phyloP scores from a whole-genome alignment of 2,113 vertebrate species.

The Apistogramma diplotaenia region DNA sequence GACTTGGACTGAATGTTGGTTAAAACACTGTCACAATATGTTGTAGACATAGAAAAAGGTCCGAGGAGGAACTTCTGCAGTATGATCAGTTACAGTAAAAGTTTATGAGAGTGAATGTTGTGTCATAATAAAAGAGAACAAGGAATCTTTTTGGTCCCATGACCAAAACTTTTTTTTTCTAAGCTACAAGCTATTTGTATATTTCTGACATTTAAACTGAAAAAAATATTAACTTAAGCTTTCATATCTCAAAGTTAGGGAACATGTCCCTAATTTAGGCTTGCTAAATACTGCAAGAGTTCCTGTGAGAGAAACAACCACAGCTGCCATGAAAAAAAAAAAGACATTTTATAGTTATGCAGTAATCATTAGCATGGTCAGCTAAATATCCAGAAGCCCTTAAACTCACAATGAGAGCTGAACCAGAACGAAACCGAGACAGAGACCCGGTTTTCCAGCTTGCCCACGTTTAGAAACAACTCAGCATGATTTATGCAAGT shows the following conservation, averaged over 20 bases:
- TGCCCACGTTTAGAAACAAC: conserved; percentile 51
- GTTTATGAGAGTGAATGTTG: not conserved
- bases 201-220: not conserved
- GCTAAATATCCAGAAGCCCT: conserved; percentile 19
- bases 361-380: conserved; percentile 9
- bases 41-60: not conserved
- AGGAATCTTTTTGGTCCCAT: not conserved
- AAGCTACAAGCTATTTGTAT: not conserved
- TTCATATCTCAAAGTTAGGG: not conserved
- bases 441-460: conserved; percentile 26
- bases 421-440: conserved; percentile 19
- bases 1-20: not conserved
- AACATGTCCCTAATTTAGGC: not conserved
- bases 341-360: not conserved
- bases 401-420: conserved; percentile 11
- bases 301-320: not conserved
- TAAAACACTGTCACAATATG: not conserved
- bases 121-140: not conserved
- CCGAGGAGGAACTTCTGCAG: not conserved
- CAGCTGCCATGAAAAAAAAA: not conserved
- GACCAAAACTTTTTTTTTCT: not conserved
- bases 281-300: not conserved
- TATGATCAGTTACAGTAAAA: not conserved
- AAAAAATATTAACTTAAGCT: not conserved
- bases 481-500: conserved; percentile 65